These are phyloP conservation scores for Sebastes elongatus DNA, from an alignment of 2,797 vertebrate genomes.

Conservation along the genomic window DNA sequence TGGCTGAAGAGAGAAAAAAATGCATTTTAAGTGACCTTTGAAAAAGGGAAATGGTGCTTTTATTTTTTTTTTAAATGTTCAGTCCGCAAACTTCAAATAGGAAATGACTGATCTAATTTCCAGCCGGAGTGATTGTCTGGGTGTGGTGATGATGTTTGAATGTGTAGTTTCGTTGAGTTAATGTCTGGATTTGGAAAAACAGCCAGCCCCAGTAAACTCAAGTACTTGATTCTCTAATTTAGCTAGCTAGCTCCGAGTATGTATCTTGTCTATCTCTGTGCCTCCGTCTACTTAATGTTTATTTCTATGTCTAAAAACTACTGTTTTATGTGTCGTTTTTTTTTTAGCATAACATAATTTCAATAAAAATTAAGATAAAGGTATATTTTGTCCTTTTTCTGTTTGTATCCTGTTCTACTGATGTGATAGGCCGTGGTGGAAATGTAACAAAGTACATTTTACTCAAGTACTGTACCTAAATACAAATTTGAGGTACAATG, in stretches of 20 bases:
- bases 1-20: neutral
- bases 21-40: neutral
- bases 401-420: neutral
- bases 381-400: neutral
- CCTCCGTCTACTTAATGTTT: neutral
- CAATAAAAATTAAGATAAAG: neutral
- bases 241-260: rapidly evolving
- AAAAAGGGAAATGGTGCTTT: neutral
- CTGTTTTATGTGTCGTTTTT: neutral
- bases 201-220: neutral
- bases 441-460: neutral
- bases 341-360: neutral
- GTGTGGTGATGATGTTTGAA: neutral
- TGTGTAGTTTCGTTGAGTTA: neutral
- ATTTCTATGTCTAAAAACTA: neutral
- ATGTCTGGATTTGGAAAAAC: neutral
- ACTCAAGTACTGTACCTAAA: neutral
- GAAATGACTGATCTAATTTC: neutral
- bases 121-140: neutral
- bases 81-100: neutral
- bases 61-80: neutral
- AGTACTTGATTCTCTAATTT: neutral
- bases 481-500: neutral
- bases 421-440: neutral
- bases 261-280: neutral